These are phyloP conservation scores for Chrysina gloriosa DNA, from an alignment of 2,888 invertebrate species.

Conservation along the genomic window DNA sequence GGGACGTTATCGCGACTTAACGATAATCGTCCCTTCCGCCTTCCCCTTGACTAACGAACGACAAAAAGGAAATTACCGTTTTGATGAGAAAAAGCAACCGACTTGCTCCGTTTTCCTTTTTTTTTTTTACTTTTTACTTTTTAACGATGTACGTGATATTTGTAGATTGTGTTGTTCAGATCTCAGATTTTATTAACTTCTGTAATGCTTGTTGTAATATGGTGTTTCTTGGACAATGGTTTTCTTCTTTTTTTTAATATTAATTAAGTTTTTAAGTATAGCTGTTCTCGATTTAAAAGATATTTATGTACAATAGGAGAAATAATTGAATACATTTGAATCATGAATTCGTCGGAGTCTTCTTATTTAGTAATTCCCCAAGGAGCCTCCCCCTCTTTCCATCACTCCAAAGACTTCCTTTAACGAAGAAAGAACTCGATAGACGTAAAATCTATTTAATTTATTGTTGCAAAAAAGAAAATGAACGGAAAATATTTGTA, in stretches of 20 bases:
- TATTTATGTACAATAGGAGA: slow-evolving; percentile 61
- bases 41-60: background rate
- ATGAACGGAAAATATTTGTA: slow-evolving; percentile 11
- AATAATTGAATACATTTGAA: slow-evolving; percentile 53
- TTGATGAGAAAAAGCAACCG: background rate
- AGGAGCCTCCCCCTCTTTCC: background rate
- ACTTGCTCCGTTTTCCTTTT: background rate
- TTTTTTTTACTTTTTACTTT: background rate
- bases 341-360: slow-evolving; percentile 1
- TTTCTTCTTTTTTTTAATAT: slow-evolving; percentile 48
- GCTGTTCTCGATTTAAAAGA: slow-evolving; percentile 59
- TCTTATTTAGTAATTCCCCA: background rate
- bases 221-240: slow-evolving; percentile 62
- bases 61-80: too few species aligned
- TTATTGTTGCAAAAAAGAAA: slow-evolving; percentile 4
- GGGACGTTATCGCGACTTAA: background rate
- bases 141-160: slow-evolving; percentile 31
- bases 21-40: background rate
- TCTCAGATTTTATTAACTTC: slow-evolving; percentile 59
- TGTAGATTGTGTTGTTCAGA: slow-evolving; percentile 53
- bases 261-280: slow-evolving; percentile 55
- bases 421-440: too few species aligned
- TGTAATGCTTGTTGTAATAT: slow-evolving; percentile 58
- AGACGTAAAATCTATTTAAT: too few species aligned
- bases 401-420: background rate